phyloP scores from a whole-genome alignment of 2,888 invertebrate species.

The Azorinus chamasolen region DNA sequence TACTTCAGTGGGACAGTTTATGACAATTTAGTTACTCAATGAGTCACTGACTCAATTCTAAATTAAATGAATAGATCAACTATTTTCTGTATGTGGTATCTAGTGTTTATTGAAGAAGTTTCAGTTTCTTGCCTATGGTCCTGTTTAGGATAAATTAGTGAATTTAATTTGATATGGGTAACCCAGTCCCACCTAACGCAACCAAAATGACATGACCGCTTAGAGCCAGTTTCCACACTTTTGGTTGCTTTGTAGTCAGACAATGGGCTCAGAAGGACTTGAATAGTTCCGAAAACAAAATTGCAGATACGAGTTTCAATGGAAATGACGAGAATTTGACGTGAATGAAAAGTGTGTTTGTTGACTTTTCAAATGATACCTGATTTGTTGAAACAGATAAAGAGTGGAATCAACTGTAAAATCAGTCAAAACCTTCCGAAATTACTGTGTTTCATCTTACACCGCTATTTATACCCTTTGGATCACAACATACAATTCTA shows the following conservation, averaged over 20 bases:
- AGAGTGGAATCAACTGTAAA: too few species aligned
- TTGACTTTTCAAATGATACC: constrained; percentile 31
- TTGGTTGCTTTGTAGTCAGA: constrained; percentile 26
- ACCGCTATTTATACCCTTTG: too few species aligned
- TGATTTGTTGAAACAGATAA: constrained; percentile 6
- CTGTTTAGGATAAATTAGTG: constrained; percentile 49
- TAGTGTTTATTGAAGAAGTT: constrained; percentile 32
- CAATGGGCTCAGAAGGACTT: constrained; percentile 18
- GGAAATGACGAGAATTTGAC: constrained; percentile 22
- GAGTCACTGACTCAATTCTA: too few species aligned
- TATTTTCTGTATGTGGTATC: too few species aligned
- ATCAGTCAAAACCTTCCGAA: too few species aligned
- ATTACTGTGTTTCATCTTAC: too few species aligned
- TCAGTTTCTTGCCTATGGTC: constrained; percentile 35
- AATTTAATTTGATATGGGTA: constrained; percentile 47
- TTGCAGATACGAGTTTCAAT: constrained; percentile 16
- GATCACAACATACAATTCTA: too few species aligned
- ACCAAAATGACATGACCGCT: constrained; percentile 35
- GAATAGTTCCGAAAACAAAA: constrained; percentile 10
- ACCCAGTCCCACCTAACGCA: constrained; percentile 25
- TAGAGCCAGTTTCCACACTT: constrained; percentile 43
- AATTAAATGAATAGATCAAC: too few species aligned
- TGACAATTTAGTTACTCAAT: too few species aligned
- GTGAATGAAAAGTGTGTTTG: constrained; percentile 33
- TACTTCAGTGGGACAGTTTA: too few species aligned